Evolutionary conservation across 2,113 vertebrate species (phyloP), one percentile per base, ranked within the genome.

Genomic region (Alaudala cheleensis): DNA sequence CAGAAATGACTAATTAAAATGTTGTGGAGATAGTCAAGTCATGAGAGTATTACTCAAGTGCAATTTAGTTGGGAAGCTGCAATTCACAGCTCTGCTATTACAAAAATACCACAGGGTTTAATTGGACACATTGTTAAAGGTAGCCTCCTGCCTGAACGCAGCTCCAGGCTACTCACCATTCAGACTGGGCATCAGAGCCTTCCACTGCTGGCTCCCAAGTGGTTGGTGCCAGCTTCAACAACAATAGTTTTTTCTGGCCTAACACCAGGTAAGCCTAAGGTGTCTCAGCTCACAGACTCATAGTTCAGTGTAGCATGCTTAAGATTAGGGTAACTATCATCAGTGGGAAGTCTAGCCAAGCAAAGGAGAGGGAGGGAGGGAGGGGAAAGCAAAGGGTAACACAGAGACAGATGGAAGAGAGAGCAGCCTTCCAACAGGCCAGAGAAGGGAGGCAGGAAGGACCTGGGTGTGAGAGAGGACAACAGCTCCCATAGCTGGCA

Each of bases 1-100:
- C 85, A 97, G 86, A 94, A 95, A 89, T 95, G 86, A 94, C 88
- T 96, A 97, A 96, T 94, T 94, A 95, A 96, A 94, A 94, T 54
- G 81, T 73, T 95, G 84, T 51, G 5, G 86, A 96, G 95, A 94
- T 90, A 95, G 84, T 96, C 85, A 87, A 94, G 94, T 97, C 94
- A 96, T 90, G 81, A 92, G 95, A 93, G 71, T 82, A 93, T 97
- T 96, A 96, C 88, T 96, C 95, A 96, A 91, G 90, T 31, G 83
- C 96, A 96, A 90, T 97, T 95, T 90, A 95, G 81, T 78, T 72
- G 87, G 81, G 93, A 93, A 95, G 67, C 81, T 87, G 91, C 58
- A 31, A 90, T 88, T 95, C 58, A 73, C 71, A 91, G 67, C 78
- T 95, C 90, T 90, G 71, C 91, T 95, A 70, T 95, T 95, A 80